These are phyloP conservation scores for Bergia puertoricense DNA, from an alignment of 92 coral and sea anemone species.

Conservation along the genomic window DNA sequence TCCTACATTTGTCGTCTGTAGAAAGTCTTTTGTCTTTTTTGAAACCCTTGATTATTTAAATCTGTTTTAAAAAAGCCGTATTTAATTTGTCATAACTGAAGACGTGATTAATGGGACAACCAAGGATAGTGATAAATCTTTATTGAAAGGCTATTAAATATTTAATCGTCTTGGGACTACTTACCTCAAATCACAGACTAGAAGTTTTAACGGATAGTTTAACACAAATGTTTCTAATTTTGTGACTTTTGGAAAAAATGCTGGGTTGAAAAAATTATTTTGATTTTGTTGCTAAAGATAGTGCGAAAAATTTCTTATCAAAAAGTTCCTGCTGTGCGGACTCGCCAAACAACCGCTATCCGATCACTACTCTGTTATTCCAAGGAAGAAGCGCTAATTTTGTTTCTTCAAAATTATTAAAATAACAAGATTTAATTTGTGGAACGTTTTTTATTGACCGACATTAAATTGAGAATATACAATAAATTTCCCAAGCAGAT, in stretches of 20 bases:
- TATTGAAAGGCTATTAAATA: slow-evolving; percentile 7
- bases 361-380: neutral
- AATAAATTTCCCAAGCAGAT: neutral
- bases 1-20: too few species aligned
- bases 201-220: neutral
- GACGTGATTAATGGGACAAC: neutral
- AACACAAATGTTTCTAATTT: neutral
- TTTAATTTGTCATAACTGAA: slow-evolving; percentile 14
- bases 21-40: neutral
- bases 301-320: neutral
- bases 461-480: neutral
- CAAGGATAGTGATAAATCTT: neutral
- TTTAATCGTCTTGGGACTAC: neutral
- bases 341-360: neutral
- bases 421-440: slow-evolving; percentile 5
- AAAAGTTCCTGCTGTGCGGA: neutral
- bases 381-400: slow-evolving; percentile 1
- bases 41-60: neutral
- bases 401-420: neutral
- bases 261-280: neutral
- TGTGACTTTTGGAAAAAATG: neutral
- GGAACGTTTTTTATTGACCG: neutral
- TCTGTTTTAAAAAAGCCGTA: neutral
- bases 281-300: neutral
- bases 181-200: neutral